Evolutionary conservation across 1,140 invertebrate species (phyloP), one percentile per base, ranked within the genome.

Genomic region (Caenorhabditis remanei): DNA sequence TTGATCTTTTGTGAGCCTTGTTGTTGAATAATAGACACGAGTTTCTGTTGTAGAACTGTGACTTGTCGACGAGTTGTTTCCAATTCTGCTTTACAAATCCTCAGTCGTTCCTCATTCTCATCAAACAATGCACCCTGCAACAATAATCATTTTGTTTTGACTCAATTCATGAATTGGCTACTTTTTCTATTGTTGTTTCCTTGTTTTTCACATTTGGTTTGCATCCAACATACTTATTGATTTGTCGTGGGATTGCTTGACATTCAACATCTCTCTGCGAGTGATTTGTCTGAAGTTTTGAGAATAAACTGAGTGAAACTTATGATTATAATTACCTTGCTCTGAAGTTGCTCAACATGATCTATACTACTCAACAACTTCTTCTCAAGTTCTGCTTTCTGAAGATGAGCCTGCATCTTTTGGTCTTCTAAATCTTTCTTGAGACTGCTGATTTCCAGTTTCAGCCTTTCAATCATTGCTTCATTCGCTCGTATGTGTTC

Each of bases 161-260:
- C 5, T 24, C 32, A 32, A 32, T 32, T 32, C 32, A 32, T 32
- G 32, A 32, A 32, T 32, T 1, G 32, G 5, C 56, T 32, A 88
- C 88, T 82, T 89, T 88, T 55, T 86, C 87, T 16, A 88, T 91
- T n/a, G 16, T 83, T 8, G 88, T 90, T 9, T 24, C 55, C 58
- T 89, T 91, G 16, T 87, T 90, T 86, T 88, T 90, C 55, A 32
- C 85, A 63, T 55, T 93, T 13, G 91, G 91, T 83, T 87, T 84
- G 53, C 91, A 92, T n/a, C 90, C 89, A 16, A 92, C 92, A 79
- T 92, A 92, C 87, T 92, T 92, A 85, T 88, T 93, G 6, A 75
- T 75, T 14, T 87, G 83, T 63, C 90, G 88, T 13, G 90, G 90
- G 14, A 84, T 84, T 7, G 88, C 90, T 61, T 91, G 90, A 46